Evolutionary conservation across 2,797 vertebrate species (phyloP), one percentile per base, ranked within the genome.

Genomic region (Hipposideros larvatus): DNA sequence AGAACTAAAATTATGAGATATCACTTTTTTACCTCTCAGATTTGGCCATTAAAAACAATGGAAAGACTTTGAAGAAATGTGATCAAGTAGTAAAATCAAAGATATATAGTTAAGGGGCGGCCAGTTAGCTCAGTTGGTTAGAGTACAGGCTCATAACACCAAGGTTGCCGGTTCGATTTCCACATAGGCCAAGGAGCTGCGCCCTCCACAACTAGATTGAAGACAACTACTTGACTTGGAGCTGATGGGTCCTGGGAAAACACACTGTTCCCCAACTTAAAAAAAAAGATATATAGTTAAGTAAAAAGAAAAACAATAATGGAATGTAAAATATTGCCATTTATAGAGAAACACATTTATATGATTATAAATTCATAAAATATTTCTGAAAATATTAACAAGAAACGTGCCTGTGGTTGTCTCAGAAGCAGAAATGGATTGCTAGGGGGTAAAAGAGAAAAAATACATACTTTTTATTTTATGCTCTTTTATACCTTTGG

Each of bases 1-100:
- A 65, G 37, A 86, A 74, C 0, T 46, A 73, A 68, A 71, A 77
- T 31, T 57, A 63, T 28, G 15, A 78, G 37, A 34, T 51, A 37
- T 1, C 13, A 22, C 26, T 66, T 57, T 73, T 74, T 61, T 10
- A 31, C 51, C 57, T 86, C 41, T 87, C 57, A 87, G 10, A 74
- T 41, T 37, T 74, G 43, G 26, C 21, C 34, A 18, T 91, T 53
- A 46, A 53, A 95, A 79, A 77, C 4, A 86, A 89, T 22, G 7
- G 5, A 51, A 79, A 88, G 41, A 43, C 3, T 37, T 73, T 26
- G 26, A 74, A 70, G 37, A 59, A 88, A 85, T 61, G 37, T 75
- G 37, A 16, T 57, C 66, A 91, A 63, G 28, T 75, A 80, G 84
- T 91, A 57, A 94, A 90, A 90, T 77, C 4, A 68, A 95, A 94